These are phyloP conservation scores for Cinara cedri DNA, from an alignment of 2,888 invertebrate genomes.

Conservation along the genomic window DNA sequence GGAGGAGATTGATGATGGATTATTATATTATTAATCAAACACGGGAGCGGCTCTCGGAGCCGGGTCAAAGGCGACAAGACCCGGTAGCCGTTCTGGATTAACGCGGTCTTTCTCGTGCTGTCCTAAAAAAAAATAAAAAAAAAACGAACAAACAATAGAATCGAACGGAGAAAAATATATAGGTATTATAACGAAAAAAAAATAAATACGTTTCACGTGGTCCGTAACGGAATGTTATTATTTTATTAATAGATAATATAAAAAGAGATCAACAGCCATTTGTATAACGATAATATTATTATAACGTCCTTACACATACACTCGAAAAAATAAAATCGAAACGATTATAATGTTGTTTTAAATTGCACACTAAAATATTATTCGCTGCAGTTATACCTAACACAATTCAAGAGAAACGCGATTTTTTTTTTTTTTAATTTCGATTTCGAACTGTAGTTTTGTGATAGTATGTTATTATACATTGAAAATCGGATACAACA, in stretches of 20 bases:
- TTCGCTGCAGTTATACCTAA: background rate
- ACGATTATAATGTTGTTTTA: background rate
- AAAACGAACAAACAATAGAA: constrained; percentile 50
- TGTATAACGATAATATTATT: background rate
- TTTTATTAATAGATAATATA: constrained; percentile 10
- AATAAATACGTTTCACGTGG: constrained; percentile 45
- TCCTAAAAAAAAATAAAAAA: constrained; percentile 45
- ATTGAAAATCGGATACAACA: background rate
- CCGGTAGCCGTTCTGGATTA: constrained; percentile 54
- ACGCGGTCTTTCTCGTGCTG: constrained; percentile 31
- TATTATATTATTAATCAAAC: constrained; percentile 52
- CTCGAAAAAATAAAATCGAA: constrained; percentile 21
- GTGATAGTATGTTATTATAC: no score
- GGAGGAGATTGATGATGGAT: constrained; percentile 49
- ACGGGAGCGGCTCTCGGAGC: constrained; percentile 35
- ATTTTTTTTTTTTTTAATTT: background rate
- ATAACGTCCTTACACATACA: constrained; percentile 1
- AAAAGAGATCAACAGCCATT: constrained; percentile 48
- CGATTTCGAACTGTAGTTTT: background rate
- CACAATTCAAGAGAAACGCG: background rate
- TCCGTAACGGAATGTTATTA: constrained; percentile 56
- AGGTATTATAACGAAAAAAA: constrained; percentile 24
- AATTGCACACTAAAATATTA: constrained; percentile 1
- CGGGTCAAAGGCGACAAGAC: constrained; percentile 51
- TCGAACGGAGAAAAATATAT: constrained; percentile 42